Base-by-base conservation (phyloP, 2,888 invertebrate genomes). In the Oligia fasciuncula region DNA sequence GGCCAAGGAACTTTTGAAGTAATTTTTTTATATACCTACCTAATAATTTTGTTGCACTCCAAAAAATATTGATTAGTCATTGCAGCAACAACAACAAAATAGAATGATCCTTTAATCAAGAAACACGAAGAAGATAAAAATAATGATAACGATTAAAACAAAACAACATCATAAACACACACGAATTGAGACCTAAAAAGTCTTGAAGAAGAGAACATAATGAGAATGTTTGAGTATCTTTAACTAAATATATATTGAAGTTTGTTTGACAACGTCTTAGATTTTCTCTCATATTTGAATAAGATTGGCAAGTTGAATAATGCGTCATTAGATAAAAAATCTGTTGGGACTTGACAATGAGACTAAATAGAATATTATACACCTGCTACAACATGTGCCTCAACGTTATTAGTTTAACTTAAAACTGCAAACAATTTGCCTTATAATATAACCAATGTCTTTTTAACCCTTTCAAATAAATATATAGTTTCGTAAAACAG, bases 251-350 rank as follows among this genome's bases (percentile, higher is more conserved):
- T 70, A 57, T 67, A 75, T 78, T 75, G 23, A 81, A 85, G 69
- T 76, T 63, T 85, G 62, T 85, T 85, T 84, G 74, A 82, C 72
- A 76, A 62, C 54, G 46, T 60, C 75, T 85, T 78, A 75, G 13
- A 65, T 75, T 84, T 78, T 85, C 72, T 40, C 62, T 72, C 51
- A 29, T 75, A 85, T 84, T 78, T 84, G 66, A 51, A 82, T 65
- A 78, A 81, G 82, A 79, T 73, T 82, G 79, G 69, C 82, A 75
- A 62, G 67, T 73, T 35, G 62, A 75, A 77, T 65, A 69, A n/a
- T 78, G 60, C 84, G 85, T 84, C 85, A 77, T 82, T 76, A 73
- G 79, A 85, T 85, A 85, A 85, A 85, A 85, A 85, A 63, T 76
- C 54, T 23, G 76, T 73, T 43, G 46, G 43, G 43, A 68, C 78